phyloP scores from a whole-genome alignment of 2,888 invertebrate genomes.

The Diadegma fenestrale region DNA sequence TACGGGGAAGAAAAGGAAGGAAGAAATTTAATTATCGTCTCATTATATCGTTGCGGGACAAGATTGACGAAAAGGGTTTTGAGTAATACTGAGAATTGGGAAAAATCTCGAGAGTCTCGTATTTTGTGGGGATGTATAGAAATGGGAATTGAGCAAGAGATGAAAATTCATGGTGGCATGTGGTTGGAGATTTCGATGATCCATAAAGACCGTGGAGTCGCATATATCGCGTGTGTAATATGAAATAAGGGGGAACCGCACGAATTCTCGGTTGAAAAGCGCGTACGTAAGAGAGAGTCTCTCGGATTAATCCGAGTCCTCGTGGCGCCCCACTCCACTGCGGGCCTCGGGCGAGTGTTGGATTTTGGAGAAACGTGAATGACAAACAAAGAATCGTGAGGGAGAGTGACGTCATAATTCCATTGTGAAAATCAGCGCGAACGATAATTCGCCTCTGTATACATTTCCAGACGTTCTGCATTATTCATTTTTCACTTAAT shows the following conservation, averaged over 20 bases:
- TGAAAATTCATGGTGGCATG: constrained; percentile 67
- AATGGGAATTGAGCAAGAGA: not conserved
- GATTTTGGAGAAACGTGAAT: constrained; percentile 24
- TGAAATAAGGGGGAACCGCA: not conserved
- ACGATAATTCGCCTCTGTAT: not conserved
- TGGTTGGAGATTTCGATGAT: constrained; percentile 66
- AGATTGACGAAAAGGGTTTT: not conserved
- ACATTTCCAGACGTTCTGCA: not conserved
- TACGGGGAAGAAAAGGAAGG: not conserved
- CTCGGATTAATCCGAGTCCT: not conserved
- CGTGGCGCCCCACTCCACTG: not conserved
- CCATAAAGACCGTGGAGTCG: constrained; percentile 20
- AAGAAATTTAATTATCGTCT: not conserved
- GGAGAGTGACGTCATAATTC: constrained; percentile 19
- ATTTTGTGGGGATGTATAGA: not conserved
- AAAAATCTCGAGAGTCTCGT: not conserved
- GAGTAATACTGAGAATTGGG: not conserved
- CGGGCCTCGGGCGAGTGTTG: not conserved
- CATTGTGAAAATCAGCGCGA: not conserved
- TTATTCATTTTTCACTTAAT: constrained; percentile 1
- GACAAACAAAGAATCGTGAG: not conserved
- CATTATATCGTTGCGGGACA: not conserved
- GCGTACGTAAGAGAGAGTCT: not conserved
- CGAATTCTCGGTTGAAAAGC: constrained; percentile 35
- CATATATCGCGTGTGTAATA: not conserved